phyloP scores from a whole-genome alignment of 2,113 vertebrate genomes.

The Eidolon helvum region DNA sequence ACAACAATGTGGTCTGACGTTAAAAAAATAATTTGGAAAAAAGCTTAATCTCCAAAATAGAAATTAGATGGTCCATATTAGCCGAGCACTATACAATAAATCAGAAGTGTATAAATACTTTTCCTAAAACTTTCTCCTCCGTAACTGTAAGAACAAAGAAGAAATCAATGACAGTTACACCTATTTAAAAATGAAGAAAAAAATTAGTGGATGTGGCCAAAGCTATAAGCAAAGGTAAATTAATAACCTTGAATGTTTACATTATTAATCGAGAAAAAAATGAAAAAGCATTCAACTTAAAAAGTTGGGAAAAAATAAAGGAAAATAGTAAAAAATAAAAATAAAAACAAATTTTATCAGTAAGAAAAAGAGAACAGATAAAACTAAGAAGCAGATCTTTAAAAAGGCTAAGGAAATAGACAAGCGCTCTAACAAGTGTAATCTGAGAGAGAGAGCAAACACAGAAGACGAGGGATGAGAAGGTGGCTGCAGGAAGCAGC shows the following conservation, averaged over 20 bases:
- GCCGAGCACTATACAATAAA: not conserved
- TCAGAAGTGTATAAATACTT: not conserved
- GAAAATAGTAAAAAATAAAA: not conserved
- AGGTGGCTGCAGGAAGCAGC: rapidly evolving
- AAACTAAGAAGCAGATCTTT: not conserved
- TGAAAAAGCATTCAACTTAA: not conserved
- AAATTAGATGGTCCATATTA: not conserved
- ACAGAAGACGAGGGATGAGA: rapidly evolving
- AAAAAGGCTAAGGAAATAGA: not conserved
- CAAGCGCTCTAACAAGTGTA: not conserved
- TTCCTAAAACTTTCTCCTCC: not conserved
- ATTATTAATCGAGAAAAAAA: not conserved
- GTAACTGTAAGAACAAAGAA: not conserved
- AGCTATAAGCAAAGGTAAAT: not conserved
- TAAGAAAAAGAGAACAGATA: not conserved
- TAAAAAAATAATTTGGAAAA: not conserved
- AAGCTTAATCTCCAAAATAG: not conserved
- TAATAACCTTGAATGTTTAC: not conserved
- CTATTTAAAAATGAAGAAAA: not conserved
- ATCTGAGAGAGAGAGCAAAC: not conserved
- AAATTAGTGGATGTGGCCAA: not conserved
- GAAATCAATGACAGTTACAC: not conserved
- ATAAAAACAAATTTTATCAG: not conserved
- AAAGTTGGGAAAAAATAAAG: not conserved
- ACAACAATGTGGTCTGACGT: not conserved